phyloP scores from a whole-genome alignment of 1,140 invertebrate genomes.

The Bradynema listronoti region DNA sequence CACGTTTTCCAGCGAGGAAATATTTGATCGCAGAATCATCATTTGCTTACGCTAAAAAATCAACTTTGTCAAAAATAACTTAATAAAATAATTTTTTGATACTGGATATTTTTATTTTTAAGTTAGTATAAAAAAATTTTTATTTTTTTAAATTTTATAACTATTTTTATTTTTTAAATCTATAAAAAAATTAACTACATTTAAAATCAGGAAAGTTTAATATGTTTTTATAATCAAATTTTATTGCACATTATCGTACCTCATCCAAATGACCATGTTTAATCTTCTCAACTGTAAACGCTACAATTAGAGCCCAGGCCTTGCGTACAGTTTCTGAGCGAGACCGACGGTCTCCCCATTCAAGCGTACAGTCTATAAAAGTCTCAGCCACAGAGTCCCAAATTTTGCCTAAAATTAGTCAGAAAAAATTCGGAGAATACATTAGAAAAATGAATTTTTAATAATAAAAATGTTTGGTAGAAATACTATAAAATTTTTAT shows the following conservation, averaged over 20 bases:
- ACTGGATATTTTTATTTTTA: no score
- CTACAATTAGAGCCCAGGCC: constrained; percentile 52
- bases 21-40: constrained; percentile 36
- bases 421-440: no score
- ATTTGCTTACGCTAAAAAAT: constrained; percentile 45
- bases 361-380: constrained; percentile 57
- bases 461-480: not conserved
- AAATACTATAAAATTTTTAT: constrained; percentile 10
- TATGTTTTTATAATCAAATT: no score
- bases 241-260: no score
- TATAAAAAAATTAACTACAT: no score
- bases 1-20: constrained; percentile 35
- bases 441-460: not conserved
- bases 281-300: constrained; percentile 56
- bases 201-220: no score
- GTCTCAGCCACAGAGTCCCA: constrained; percentile 57
- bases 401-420: constrained; percentile 53
- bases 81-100: constrained; percentile 1
- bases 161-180: no score
- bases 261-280: constrained; percentile 55
- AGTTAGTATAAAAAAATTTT: no score
- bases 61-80: not conserved
- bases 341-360: constrained; percentile 53
- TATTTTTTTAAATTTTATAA: no score
- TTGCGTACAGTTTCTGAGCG: constrained; percentile 36